phyloP scores from a whole-genome alignment of 2,113 vertebrate genomes.

The Esox niger region DNA sequence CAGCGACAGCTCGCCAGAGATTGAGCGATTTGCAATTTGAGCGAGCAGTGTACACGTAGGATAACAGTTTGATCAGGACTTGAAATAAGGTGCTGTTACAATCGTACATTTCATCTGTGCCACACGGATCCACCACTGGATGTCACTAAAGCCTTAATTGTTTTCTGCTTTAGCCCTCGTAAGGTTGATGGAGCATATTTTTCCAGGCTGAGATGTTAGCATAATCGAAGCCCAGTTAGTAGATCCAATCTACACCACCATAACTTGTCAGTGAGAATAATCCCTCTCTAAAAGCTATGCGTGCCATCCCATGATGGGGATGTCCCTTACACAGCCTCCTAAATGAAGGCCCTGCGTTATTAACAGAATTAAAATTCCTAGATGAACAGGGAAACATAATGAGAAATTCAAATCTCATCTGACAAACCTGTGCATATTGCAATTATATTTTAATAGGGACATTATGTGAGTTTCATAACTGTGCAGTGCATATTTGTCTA shows the following conservation, averaged over 20 bases:
- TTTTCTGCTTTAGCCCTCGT: too few species aligned
- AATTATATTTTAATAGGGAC: too few species aligned
- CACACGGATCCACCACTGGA: neutral
- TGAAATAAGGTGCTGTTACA: neutral
- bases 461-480: too few species aligned
- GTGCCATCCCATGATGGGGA: neutral
- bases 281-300: neutral
- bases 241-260: neutral
- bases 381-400: too few species aligned
- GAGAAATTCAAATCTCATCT: too few species aligned
- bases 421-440: too few species aligned
- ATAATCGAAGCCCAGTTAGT: neutral
- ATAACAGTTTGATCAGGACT: neutral
- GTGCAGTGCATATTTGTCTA: too few species aligned
- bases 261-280: neutral
- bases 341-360: neutral
- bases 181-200: too few species aligned
- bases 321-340: neutral
- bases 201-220: conserved; percentile 1
- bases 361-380: neutral
- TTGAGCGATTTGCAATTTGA: too few species aligned
- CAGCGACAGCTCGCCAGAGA: too few species aligned
- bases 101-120: too few species aligned
- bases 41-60: too few species aligned
- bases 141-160: neutral